phyloP scores from a whole-genome alignment of 2,113 vertebrate genomes.

The Gracilinanus agilis region DNA sequence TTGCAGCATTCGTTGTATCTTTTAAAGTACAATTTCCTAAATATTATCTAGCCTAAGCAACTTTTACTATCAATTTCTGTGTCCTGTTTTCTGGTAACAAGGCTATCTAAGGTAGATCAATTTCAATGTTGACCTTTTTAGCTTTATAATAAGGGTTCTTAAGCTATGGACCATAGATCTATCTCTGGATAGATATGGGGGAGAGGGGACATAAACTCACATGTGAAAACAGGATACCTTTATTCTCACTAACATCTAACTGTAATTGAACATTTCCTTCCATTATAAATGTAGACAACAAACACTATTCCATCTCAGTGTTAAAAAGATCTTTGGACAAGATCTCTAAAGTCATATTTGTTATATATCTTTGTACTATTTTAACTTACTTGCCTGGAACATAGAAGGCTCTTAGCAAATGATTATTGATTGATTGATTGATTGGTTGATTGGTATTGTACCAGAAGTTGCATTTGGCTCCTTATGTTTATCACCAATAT shows the following conservation, averaged over 20 bases:
- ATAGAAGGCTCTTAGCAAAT: no score
- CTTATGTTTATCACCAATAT: no score
- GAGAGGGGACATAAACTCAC: not conserved
- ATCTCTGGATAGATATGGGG: not conserved
- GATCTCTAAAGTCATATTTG: no score
- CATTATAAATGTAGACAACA: no score
- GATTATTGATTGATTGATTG: no score
- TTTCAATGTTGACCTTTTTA: not conserved
- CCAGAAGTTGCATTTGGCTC: no score
- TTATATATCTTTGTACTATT: no score
- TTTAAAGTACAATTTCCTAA: not conserved
- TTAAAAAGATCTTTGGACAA: no score
- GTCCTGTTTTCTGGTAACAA: not conserved
- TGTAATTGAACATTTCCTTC: no score
- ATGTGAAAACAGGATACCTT: not conserved
- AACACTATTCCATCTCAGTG: no score
- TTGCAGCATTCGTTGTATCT: not conserved
- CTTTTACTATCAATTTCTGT: not conserved
- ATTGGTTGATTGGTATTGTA: no score
- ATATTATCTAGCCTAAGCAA: not conserved
- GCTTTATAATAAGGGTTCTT: not conserved
- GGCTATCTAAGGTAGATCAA: not conserved
- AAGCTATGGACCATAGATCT: not conserved
- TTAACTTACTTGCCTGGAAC: no score
- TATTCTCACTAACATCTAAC: not conserved